phyloP scores from a whole-genome alignment of 2,888 invertebrate genomes.

The Aspidapion aeneum region DNA sequence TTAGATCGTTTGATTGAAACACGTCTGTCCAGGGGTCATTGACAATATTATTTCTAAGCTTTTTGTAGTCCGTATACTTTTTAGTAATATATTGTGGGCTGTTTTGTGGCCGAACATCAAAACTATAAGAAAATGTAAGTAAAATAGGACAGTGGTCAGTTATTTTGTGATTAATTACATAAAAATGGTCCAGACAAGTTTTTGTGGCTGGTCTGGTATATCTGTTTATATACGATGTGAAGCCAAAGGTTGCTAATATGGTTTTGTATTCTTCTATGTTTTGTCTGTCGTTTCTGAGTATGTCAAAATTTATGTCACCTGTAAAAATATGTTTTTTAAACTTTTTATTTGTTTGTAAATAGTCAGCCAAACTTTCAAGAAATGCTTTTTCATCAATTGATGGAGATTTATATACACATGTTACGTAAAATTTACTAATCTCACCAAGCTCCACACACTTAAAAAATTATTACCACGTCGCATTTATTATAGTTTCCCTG shows the following conservation, averaged over 20 bases:
- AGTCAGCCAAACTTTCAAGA: too few relatives aligned
- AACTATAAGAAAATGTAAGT: background rate
- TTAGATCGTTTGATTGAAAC: background rate
- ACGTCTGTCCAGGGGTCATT: background rate
- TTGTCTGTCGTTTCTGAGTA: background rate
- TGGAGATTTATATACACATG: too few relatives aligned
- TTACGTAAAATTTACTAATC: too few relatives aligned
- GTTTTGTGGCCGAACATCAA: background rate
- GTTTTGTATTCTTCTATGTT: background rate
- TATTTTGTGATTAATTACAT: background rate
- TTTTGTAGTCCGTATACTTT: background rate
- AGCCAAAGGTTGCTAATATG: background rate
- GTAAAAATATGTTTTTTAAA: background rate
- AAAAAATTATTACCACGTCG: too few relatives aligned
- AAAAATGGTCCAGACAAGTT: constrained; percentile 2
- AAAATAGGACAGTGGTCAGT: background rate
- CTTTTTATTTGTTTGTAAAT: too few relatives aligned
- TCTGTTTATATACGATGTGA: constrained; percentile 2
- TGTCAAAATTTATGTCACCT: background rate
- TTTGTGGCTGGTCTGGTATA: background rate
- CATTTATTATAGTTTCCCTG: too few relatives aligned
- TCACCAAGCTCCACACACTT: too few relatives aligned
- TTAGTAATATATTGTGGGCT: background rate
- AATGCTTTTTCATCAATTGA: too few relatives aligned
- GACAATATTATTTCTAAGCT: background rate